phyloP scores from a whole-genome alignment of 2,113 vertebrate species.

The Hippocampus zosterae region DNA sequence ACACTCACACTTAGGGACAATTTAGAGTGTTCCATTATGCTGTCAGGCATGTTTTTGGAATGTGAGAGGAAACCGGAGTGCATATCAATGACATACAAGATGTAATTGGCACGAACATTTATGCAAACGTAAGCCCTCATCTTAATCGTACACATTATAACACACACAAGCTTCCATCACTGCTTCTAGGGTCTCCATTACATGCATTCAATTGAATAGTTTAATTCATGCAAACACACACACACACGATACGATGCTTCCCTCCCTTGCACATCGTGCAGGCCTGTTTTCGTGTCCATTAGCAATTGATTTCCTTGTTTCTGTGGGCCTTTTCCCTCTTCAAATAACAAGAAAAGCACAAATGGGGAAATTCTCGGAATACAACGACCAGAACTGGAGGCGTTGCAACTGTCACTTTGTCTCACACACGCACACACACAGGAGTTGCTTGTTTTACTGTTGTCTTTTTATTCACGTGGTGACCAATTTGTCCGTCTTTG shows the following conservation, averaged over 20 bases:
- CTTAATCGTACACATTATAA: background rate
- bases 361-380: conserved; percentile 21
- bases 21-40: no score
- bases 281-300: conserved; percentile 20
- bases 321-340: conserved; percentile 31
- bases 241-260: background rate
- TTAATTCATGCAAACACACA: conserved; percentile 34
- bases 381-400: conserved; percentile 11
- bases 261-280: background rate
- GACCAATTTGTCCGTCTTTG: conserved; percentile 36
- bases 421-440: background rate
- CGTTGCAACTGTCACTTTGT: conserved; percentile 29
- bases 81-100: conserved; percentile 1
- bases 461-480: conserved; percentile 17
- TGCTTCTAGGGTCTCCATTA: conserved; percentile 36
- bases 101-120: conserved; percentile 19
- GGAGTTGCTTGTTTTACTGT: conserved; percentile 11
- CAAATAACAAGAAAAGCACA: conserved; percentile 45
- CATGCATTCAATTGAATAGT: conserved; percentile 58
- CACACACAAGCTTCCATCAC: conserved; percentile 6
- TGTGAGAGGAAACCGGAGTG: no score
- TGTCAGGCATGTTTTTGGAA: no score
- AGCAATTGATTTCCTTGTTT: conserved; percentile 47
- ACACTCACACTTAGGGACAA: no score
- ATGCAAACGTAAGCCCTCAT: background rate